phyloP scores from a whole-genome alignment of 2,888 invertebrate species.

The Euclidia mi region DNA sequence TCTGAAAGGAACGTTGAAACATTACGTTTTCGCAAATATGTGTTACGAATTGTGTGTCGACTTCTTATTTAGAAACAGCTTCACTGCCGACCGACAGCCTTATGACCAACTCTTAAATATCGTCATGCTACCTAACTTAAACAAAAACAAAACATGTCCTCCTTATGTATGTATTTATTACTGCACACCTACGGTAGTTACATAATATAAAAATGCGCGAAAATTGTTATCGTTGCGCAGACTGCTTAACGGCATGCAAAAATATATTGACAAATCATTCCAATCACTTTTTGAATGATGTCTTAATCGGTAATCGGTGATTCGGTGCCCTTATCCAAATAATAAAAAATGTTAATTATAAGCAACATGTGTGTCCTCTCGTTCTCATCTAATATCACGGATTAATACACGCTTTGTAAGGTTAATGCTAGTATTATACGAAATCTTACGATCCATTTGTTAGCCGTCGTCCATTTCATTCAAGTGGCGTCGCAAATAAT shows the following conservation, averaged over 20 bases:
- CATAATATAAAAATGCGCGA: too few species aligned
- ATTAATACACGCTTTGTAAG: conserved; percentile 12
- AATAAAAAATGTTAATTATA: too few species aligned
- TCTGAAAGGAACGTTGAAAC: conserved; percentile 24
- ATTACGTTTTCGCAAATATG: conserved; percentile 17
- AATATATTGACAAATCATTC: too few species aligned
- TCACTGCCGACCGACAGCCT: background rate
- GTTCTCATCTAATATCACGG: conserved; percentile 5
- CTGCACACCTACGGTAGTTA: too few species aligned
- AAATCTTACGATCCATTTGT: conserved; percentile 5
- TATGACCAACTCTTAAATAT: background rate
- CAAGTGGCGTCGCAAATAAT: conserved; percentile 9
- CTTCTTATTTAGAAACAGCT: background rate
- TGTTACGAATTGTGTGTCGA: conserved; percentile 9
- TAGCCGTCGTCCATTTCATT: conserved; percentile 5
- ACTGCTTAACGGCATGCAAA: too few species aligned
- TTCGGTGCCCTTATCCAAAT: too few species aligned
- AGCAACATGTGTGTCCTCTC: background rate
- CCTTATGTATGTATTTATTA: too few species aligned
- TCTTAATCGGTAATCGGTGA: too few species aligned
- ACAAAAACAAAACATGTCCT: too few species aligned
- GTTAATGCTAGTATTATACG: conserved; percentile 9
- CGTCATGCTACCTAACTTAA: background rate
- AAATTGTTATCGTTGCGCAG: too few species aligned
- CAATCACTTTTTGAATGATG: too few species aligned